Evolutionary conservation across 2,113 vertebrate genomes (phyloP).

Genomic region (Tangachromis dhanisi): DNA sequence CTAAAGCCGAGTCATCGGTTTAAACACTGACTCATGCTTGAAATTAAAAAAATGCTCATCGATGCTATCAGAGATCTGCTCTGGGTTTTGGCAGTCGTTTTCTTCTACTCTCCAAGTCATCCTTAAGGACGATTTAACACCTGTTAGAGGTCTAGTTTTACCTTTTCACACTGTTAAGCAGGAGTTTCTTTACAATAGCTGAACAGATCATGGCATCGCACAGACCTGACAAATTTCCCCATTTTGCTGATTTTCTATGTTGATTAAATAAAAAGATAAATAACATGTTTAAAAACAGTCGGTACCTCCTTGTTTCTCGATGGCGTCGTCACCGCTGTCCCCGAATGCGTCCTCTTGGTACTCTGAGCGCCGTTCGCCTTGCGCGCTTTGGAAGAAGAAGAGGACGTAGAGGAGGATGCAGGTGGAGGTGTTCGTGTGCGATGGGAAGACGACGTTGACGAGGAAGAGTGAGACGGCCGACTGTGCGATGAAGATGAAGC

Average conservation of each 20-base stretch:
- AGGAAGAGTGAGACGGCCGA: slow-evolving; percentile 34
- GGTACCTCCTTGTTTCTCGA: slow-evolving; percentile 67
- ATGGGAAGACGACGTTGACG: slow-evolving; percentile 31
- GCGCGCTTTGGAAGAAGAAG: slow-evolving; percentile 57
- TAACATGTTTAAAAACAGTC: background rate
- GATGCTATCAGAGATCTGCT: background rate
- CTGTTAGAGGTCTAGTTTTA: background rate
- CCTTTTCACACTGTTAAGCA: background rate
- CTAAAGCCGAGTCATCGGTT: background rate
- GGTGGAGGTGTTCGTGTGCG: background rate
- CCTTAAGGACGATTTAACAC: background rate
- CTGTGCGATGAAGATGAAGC: slow-evolving; percentile 35
- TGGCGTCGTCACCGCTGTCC: slow-evolving; percentile 8
- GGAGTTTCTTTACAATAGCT: background rate
- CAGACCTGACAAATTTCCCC: background rate
- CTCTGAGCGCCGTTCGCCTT: slow-evolving; percentile 63
- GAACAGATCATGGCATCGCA: background rate
- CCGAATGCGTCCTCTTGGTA: slow-evolving; percentile 47
- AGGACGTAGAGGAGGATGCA: slow-evolving; percentile 9
- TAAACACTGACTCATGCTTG: background rate
- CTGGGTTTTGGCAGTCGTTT: background rate
- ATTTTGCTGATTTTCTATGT: fast-evolving
- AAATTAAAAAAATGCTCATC: background rate
- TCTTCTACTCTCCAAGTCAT: background rate
- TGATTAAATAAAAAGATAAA: fast-evolving